Evolutionary conservation across 64 coral and sea anemone species (phyloP).

Genomic region (Actinia equina): DNA sequence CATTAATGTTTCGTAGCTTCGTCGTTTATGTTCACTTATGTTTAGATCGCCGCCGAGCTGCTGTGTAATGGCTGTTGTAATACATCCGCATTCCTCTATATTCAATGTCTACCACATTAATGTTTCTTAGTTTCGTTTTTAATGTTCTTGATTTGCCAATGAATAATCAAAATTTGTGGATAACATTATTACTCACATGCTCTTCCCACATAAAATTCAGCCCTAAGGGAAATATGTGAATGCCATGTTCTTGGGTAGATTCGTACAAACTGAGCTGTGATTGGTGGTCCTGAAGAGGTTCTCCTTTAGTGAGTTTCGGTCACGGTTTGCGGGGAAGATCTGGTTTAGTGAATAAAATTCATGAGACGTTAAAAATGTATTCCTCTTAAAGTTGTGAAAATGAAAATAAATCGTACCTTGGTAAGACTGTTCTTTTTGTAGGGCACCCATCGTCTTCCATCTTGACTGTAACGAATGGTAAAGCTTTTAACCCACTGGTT

Average conservation of each 20-base stretch:
- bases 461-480: conserved; percentile 51
- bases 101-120: no score
- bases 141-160: no score
- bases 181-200: neutral
- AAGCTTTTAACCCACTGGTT: conserved; percentile 70
- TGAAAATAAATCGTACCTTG: neutral
- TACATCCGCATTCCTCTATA: no score
- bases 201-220: neutral
- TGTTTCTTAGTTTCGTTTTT: no score
- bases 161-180: no score
- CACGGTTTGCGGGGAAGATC: neutral
- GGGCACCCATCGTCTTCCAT: conserved; percentile 65
- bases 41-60: no score
- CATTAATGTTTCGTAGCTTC: no score
- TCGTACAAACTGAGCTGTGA: neutral
- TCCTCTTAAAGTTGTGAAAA: no score
- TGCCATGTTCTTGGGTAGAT: conserved; percentile 4
- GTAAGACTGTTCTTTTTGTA: conserved; percentile 47
- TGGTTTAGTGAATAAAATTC: neutral
- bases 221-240: neutral
- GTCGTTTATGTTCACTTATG: no score
- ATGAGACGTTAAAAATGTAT: no score
- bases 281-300: neutral
- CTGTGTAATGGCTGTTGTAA: no score
- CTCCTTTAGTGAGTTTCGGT: neutral